Conservation (phyloP, 2,797 vertebrate species). For the Cuculus canorus region DNA sequence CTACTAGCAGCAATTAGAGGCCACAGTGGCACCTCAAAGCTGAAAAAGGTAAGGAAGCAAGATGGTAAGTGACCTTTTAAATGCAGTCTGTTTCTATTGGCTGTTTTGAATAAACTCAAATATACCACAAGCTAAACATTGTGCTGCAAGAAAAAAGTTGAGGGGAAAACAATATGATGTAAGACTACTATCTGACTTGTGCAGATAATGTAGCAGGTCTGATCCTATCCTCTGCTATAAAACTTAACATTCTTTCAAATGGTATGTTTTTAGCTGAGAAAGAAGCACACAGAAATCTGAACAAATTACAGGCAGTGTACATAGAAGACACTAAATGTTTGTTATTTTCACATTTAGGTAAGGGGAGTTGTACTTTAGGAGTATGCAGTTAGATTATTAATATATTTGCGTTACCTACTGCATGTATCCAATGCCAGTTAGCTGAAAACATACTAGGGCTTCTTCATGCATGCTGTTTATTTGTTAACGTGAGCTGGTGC, state of each 20-base stretch:
- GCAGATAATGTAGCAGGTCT: neutral
- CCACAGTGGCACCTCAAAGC: constrained; percentile 77
- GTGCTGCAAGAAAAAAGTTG: neutral
- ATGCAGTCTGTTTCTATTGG: neutral
- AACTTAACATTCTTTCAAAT: neutral
- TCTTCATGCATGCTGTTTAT: neutral
- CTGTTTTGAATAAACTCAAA: neutral
- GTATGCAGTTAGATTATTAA: neutral
- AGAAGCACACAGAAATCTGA: neutral
- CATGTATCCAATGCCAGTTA: neutral
- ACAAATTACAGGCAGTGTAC: neutral
- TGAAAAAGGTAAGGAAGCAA: constrained; percentile 85
- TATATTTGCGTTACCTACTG: neutral
- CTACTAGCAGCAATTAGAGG: constrained; percentile 90
- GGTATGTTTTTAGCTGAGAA: neutral
- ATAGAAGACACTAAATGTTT: neutral
- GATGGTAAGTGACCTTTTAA: neutral
- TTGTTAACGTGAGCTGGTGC: neutral
- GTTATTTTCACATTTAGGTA: neutral
- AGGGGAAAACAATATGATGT: neutral
- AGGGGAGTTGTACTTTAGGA: neutral
- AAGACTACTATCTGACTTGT: neutral
- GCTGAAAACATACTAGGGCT: neutral
- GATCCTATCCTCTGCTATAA: neutral
- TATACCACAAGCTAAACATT: neutral